Percentiles rank a stretch among this genome's conserved stretches.
phyloP scores from a whole-genome alignment of 2,113 vertebrate species.

The Callipepla californica region DNA sequence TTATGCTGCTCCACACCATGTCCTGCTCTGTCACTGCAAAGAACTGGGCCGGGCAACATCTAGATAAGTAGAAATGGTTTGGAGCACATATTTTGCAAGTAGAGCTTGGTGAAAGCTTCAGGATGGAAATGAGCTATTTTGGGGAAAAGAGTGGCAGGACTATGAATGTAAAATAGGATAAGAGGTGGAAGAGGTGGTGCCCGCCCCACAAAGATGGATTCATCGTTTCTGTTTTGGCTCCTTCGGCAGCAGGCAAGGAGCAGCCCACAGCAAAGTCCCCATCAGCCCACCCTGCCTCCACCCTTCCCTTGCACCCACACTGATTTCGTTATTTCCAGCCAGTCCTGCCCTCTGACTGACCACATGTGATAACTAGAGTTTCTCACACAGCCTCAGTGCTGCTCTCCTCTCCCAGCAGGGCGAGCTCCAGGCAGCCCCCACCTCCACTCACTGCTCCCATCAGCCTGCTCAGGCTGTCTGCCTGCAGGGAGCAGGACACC shows the following conservation, averaged over 20 bases:
- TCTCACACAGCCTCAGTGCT: background rate
- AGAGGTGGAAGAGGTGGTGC: background rate
- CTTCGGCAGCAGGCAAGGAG: background rate
- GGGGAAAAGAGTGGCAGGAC: background rate
- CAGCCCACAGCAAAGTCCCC: background rate
- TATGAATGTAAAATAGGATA: background rate
- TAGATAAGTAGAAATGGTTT: background rate
- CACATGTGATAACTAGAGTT: background rate
- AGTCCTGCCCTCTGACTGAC: background rate
- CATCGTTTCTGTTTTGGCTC: background rate
- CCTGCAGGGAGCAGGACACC: background rate
- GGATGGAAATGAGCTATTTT: background rate
- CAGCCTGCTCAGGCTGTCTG: background rate
- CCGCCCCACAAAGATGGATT: background rate
- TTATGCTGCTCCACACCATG: accelerated
- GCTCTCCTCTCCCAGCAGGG: background rate
- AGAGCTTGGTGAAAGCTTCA: background rate
- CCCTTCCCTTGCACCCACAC: background rate
- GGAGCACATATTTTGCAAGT: background rate
- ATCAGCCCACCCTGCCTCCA: background rate
- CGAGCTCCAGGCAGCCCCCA: background rate
- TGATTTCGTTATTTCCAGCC: background rate
- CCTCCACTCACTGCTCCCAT: background rate
- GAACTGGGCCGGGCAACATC: background rate
- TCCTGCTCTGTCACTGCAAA: background rate